Percentiles rank a stretch among this genome's conserved stretches.
Conservation (phyloP, 2,797 vertebrate genomes). For the Siniperca scherzeri region DNA sequence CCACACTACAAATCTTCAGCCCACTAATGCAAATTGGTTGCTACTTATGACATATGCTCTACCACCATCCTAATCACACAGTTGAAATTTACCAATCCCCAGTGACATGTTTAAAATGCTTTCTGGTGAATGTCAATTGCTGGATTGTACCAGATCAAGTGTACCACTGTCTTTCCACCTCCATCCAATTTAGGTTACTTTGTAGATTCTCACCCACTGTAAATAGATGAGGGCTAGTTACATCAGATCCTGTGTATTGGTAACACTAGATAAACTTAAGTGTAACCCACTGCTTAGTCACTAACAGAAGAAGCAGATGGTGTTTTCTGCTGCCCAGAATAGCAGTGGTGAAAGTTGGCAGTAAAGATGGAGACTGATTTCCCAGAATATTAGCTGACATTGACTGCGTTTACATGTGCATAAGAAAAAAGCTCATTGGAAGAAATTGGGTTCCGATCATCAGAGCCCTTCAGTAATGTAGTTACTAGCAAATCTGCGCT, state of each 20-base stretch:
- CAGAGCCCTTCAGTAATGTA: background rate
- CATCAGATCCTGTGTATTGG: constrained; percentile 14
- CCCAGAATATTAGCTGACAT: constrained; percentile 11
- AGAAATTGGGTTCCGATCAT: background rate
- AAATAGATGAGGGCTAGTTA: background rate
- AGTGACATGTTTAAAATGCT: background rate
- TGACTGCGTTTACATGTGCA: background rate
- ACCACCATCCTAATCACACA: constrained; percentile 1
- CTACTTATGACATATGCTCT: background rate
- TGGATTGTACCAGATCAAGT: background rate
- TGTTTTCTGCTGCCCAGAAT: constrained; percentile 42
- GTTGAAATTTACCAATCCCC: background rate
- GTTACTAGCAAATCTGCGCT: background rate
- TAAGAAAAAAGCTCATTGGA: background rate
- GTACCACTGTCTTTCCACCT: background rate
- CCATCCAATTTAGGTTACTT: background rate
- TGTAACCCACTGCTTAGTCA: constrained; percentile 23
- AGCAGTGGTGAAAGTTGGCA: constrained; percentile 24
- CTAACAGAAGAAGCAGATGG: constrained; percentile 50
- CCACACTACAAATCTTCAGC: constrained; percentile 15
- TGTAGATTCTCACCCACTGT: background rate
- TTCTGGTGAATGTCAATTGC: background rate
- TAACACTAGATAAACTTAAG: constrained; percentile 26
- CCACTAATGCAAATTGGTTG: background rate
- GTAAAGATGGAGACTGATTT: constrained; percentile 13